phyloP scores from a whole-genome alignment of 2,113 vertebrate species.

The rat (Rattus norvegicus) region DNA sequence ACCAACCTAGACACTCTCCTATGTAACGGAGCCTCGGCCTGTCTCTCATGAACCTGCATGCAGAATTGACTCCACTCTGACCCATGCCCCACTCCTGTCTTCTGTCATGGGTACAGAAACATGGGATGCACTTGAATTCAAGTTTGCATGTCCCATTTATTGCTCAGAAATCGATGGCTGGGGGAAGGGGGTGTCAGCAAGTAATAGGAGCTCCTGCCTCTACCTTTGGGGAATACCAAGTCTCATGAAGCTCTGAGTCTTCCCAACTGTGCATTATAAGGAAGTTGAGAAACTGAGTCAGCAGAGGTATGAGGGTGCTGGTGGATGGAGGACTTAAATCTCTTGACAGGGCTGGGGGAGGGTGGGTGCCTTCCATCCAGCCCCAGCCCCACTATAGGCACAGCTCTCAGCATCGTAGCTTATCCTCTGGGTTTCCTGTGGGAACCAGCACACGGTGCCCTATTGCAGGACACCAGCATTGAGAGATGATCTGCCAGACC shows the following conservation, averaged over 20 bases:
- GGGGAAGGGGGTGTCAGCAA: not conserved
- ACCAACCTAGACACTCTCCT: too few relatives aligned
- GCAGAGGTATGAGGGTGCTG: not conserved
- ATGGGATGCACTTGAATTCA: not conserved
- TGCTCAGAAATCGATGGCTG: not conserved
- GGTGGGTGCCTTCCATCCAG: not conserved
- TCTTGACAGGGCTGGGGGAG: not conserved
- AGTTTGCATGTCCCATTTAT: not conserved
- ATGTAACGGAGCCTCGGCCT: not conserved
- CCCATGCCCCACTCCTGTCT: not conserved
- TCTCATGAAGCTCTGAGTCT: not conserved
- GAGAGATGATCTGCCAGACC: not conserved
- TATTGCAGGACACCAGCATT: not conserved
- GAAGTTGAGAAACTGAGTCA: not conserved
- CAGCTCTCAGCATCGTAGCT: not conserved
- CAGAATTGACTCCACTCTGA: not conserved
- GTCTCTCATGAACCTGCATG: not conserved
- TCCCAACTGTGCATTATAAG: not conserved
- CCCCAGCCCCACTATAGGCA: not conserved
- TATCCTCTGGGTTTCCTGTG: rapidly evolving
- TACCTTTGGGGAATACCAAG: not conserved
- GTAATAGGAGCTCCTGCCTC: not conserved
- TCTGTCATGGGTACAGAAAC: not conserved
- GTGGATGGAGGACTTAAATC: not conserved
- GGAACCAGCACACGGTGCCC: not conserved